A percentile compares a stretch with the other conserved stretches of the same genome.
Conservation (phyloP, 2,888 invertebrate genomes). For the Mayetiola destructor region DNA sequence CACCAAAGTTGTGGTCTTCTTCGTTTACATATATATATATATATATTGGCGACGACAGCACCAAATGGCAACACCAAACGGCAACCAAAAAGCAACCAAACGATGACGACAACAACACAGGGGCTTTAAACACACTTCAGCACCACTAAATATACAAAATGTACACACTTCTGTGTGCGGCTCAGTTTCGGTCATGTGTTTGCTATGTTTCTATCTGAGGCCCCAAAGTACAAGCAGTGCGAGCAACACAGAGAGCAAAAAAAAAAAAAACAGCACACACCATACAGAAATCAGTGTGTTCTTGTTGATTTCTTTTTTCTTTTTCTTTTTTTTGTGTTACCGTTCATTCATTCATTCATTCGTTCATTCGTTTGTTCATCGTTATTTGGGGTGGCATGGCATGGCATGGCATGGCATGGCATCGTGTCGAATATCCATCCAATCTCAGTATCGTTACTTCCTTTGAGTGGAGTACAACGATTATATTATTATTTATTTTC, state of each 20-base stretch:
- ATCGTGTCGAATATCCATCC: slow-evolving; percentile 16
- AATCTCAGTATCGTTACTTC: slow-evolving; percentile 21
- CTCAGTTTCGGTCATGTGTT: slow-evolving; percentile 2
- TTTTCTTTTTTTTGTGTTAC: neutral
- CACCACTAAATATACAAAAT: slow-evolving; percentile 11
- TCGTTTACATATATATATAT: neutral
- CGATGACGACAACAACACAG: slow-evolving; percentile 12
- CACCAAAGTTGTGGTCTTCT: neutral
- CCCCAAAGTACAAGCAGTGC: neutral
- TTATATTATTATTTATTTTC: slow-evolving; percentile 14
- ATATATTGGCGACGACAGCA: slow-evolving; percentile 4
- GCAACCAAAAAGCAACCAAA: slow-evolving; percentile 13
- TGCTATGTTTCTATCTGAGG: slow-evolving; percentile 4
- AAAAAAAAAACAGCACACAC: neutral
- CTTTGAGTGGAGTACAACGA: slow-evolving; percentile 19
- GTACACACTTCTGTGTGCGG: slow-evolving; percentile 10
- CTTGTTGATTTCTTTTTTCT: no score
- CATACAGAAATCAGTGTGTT: slow-evolving; percentile 9
- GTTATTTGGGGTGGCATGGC: slow-evolving; percentile 8
- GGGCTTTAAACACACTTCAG: slow-evolving; percentile 11
- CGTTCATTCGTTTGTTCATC: slow-evolving; percentile 2
- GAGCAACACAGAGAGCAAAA: slow-evolving; percentile 7
- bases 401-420: slow-evolving; percentile 1
- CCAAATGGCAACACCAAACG: neutral
- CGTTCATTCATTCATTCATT: no score